A percentile compares a stretch with the other conserved stretches of the same genome.
These are phyloP conservation scores for Scyliorhinus canicula DNA, from an alignment of 2,797 vertebrate species.

Conservation along the genomic window DNA sequence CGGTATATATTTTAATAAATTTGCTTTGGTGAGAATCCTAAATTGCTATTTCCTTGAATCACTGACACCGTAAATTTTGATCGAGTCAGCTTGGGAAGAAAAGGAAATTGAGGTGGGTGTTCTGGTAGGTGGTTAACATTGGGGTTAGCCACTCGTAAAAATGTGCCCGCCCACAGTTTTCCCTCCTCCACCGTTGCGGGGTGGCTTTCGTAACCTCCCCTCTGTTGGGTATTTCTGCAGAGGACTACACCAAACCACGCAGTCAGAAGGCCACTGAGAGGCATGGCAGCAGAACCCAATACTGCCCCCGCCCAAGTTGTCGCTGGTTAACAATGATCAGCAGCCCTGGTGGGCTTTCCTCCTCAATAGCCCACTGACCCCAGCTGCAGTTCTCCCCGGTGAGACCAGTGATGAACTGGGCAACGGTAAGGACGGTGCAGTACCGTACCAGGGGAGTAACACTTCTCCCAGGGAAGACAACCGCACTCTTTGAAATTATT, in stretches of 20 bases:
- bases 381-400: neutral
- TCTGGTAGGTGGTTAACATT: neutral
- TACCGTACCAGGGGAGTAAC: no score
- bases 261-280: neutral
- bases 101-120: neutral
- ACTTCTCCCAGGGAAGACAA: neutral
- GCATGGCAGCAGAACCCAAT: neutral
- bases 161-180: neutral
- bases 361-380: neutral
- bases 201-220: neutral
- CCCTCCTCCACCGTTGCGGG: neutral
- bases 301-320: neutral
- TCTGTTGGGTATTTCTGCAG: neutral
- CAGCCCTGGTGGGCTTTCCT: neutral
- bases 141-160: neutral
- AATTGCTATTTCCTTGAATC: slow-evolving; percentile 22
- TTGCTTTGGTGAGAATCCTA: neutral
- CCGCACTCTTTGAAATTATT: no score
- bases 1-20: slow-evolving; percentile 21
- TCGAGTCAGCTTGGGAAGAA: neutral
- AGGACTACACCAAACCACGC: neutral
- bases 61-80: slow-evolving; percentile 1
- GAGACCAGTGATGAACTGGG: neutral
- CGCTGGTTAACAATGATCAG: neutral
- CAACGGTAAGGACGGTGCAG: neutral